Base-by-base conservation (phyloP, 2,888 invertebrate genomes). In the Drosophila mayaguana region DNA sequence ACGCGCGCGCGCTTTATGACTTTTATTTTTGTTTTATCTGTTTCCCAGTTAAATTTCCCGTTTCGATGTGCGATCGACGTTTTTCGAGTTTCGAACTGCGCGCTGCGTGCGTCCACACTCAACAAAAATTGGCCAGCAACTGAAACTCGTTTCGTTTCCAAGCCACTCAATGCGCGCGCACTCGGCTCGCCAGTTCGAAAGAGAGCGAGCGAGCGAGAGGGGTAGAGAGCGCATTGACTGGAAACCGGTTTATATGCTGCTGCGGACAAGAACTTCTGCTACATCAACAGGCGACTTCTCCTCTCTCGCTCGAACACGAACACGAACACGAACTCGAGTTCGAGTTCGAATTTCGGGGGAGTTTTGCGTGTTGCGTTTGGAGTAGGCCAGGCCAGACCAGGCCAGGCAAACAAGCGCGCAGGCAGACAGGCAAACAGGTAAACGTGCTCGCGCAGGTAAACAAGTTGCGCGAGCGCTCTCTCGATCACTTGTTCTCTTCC, bases 131-230 rank as follows among this genome's bases (percentile, higher is more conserved):
- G 81, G 56, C 78, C 84, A 70, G 73, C 83, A 90, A 91, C 91
- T 91, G 80, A 91, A 91, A 91, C 91, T 90, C 84, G 91, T 91
- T 90, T 86, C 64, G 54, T 40, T 50, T 56, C 36, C 73, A 67
- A 46, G 51, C 78, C 72, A 53, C 68, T 65, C 69, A 8, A 18
- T 75, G 78, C 67, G 50, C 55, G 53, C 54, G 45, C 59, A 16
- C 20, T 36, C 20, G 7, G 22, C 20, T 16, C 51, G 22, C 25
- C 8, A 60, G 22, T 45, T 40, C 18, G 28, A 36, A 38, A 59
- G 38, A 60, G 64, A 28, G 45, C n/a, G 14, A 32, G 54, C 54
- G 73, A 46, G 46, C 5, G 32, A 36, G 57, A 16, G 56, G 32
- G 11, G 12, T 14, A 20, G 6, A 3, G 12, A 14, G 62, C 22